These are phyloP conservation scores for Lepidonotus clava DNA, from an alignment of 2,888 invertebrate species.

Conservation along the genomic window DNA sequence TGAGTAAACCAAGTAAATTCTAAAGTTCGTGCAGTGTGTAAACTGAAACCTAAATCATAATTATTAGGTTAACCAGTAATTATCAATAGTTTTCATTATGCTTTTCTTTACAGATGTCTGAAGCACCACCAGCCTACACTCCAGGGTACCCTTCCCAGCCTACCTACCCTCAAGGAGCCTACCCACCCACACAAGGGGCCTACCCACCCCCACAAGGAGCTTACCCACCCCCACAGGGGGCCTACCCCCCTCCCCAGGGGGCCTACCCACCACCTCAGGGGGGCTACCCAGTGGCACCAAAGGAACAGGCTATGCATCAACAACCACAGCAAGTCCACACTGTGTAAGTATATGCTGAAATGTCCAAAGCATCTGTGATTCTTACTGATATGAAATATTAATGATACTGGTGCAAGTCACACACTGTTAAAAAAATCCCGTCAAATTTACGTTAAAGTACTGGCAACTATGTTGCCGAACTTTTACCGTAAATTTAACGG, in stretches of 20 bases:
- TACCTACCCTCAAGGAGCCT: background rate
- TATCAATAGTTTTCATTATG: no score
- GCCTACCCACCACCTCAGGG: conserved; percentile 28
- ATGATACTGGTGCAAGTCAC: no score
- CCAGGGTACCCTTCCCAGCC: background rate
- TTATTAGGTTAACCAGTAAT: background rate
- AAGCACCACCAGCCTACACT: conserved; percentile 20
- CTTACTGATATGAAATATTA: no score
- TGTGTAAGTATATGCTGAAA: conserved; percentile 38
- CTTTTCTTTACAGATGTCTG: conserved; percentile 25
- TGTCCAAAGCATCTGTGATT: no score
- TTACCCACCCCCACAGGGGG: conserved; percentile 53
- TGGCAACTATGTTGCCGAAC: no score
- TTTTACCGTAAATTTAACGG: no score
- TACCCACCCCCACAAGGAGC: conserved; percentile 43
- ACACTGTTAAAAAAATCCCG: no score
- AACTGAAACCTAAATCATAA: background rate
- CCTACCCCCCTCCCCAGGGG: conserved; percentile 49
- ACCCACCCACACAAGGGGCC: conserved; percentile 26
- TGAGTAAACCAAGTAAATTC: no score
- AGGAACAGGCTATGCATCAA: background rate
- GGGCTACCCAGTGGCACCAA: background rate
- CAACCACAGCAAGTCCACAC: background rate
- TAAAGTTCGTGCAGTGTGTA: no score
- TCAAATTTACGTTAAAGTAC: no score